These are phyloP conservation scores for Brevipalpus yothersi DNA, from an alignment of 1,140 invertebrate genomes.

Conservation along the genomic window DNA sequence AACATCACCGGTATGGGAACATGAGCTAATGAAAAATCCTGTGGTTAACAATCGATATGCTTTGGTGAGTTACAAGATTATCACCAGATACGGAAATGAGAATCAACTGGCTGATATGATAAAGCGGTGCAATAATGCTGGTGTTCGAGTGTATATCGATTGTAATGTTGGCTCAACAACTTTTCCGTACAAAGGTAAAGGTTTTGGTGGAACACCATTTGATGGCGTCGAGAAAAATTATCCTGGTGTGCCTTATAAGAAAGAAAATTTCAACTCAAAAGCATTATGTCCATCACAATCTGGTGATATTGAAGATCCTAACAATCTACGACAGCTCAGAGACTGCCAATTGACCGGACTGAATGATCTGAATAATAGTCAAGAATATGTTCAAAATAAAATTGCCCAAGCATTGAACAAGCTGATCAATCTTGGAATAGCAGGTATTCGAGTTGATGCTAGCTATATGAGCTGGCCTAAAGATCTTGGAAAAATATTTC, in stretches of 20 bases:
- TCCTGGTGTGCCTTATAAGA: conserved; percentile 26
- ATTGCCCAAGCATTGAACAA: conserved; percentile 41
- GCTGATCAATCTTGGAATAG: conserved; percentile 45
- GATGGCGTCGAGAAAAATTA: conserved; percentile 17
- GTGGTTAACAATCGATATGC: conserved; percentile 68
- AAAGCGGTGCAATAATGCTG: conserved; percentile 36
- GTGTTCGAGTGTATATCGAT: conserved; percentile 59
- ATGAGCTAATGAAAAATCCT: not conserved
- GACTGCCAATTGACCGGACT: conserved; percentile 45
- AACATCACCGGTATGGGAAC: conserved; percentile 26
- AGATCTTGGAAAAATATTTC: conserved; percentile 36
- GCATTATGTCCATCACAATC: conserved; percentile 15
- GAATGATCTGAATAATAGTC: conserved; percentile 40
- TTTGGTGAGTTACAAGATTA: conserved; percentile 53
- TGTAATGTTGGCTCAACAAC: conserved; percentile 70
- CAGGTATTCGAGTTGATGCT: conserved; percentile 41
- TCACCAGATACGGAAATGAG: conserved; percentile 46
- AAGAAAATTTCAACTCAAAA: conserved; percentile 16
- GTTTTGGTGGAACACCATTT: conserved; percentile 32
- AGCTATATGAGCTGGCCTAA: conserved; percentile 57
- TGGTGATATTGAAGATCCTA: conserved; percentile 16
- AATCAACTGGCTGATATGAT: conserved; percentile 43
- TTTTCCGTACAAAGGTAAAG: conserved; percentile 27
- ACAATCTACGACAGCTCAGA: conserved; percentile 21
- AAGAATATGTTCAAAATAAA: conserved; percentile 36